Conservation (phyloP, 2,797 vertebrate species). For the Phylloscopus collybita region DNA sequence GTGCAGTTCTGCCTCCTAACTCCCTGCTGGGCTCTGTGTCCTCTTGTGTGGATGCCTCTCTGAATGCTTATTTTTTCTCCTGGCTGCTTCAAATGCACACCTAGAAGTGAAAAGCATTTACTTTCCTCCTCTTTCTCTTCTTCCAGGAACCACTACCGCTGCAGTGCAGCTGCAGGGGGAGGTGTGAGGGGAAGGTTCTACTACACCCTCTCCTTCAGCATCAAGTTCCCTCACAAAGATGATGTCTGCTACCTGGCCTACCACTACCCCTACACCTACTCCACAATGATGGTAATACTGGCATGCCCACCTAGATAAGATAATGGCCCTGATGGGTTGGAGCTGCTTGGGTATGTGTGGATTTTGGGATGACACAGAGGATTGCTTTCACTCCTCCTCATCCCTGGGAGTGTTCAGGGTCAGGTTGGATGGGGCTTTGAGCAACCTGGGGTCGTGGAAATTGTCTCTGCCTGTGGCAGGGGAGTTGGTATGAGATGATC, state of each 20-base stretch:
- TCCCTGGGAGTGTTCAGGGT: background rate
- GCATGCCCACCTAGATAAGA: background rate
- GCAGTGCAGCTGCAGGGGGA: background rate
- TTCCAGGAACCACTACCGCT: slow-evolving; percentile 86
- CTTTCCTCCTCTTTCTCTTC: background rate
- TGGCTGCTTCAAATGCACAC: background rate
- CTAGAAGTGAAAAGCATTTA: background rate
- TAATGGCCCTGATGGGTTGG: background rate
- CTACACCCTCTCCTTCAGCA: slow-evolving; percentile 88
- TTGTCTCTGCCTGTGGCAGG: background rate
- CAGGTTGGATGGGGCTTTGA: background rate
- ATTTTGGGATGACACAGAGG: background rate
- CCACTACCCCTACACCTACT: slow-evolving; percentile 92
- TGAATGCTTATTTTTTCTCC: background rate
- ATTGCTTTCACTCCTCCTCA: background rate
- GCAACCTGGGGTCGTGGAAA: background rate
- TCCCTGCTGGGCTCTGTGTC: background rate
- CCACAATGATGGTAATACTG: slow-evolving; percentile 85
- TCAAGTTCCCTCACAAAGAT: slow-evolving; percentile 86
- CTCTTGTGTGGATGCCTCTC: background rate
- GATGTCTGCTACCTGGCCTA: slow-evolving; percentile 94
- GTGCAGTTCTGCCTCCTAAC: background rate
- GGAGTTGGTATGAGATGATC: background rate
- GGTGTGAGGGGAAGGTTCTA: slow-evolving; percentile 70
- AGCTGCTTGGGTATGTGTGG: background rate